Conservation (phyloP, 2,888 invertebrate genomes). For the Deroplatys truncata region DNA sequence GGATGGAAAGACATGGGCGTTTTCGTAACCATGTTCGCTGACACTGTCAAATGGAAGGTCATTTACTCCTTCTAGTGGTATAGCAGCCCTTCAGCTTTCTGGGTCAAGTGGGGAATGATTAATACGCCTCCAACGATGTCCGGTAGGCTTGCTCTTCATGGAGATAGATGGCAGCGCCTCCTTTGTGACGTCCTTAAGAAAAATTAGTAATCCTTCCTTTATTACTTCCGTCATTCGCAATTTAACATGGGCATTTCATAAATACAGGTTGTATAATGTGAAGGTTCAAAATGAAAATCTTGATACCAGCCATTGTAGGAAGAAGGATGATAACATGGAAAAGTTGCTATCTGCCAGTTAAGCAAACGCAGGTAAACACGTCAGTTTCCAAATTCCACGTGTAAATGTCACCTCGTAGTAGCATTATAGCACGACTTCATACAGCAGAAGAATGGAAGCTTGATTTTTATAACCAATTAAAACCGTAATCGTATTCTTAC, state of each 20-base stretch:
- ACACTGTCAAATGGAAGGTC: neutral
- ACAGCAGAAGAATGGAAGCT: too few species aligned
- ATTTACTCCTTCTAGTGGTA: neutral
- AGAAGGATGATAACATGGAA: too few species aligned
- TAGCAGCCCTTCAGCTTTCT: neutral
- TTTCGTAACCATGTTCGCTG: neutral
- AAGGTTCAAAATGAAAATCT: neutral
- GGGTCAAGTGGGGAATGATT: neutral
- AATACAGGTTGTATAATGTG: neutral
- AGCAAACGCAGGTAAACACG: too few species aligned
- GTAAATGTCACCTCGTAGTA: too few species aligned
- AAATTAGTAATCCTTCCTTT: neutral
- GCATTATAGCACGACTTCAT: too few species aligned
- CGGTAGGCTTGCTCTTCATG: neutral
- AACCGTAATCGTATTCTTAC: too few species aligned
- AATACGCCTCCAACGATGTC: neutral
- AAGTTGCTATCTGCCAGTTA: too few species aligned
- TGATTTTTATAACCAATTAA: too few species aligned
- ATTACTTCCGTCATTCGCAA: neutral
- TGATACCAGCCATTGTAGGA: too few species aligned
- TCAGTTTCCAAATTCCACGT: too few species aligned
- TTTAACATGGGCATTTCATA: neutral
- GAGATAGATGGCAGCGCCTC: neutral
- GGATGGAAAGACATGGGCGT: neutral
- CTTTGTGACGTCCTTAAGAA: neutral